phyloP scores from a whole-genome alignment of 2,888 invertebrate genomes.

The Herminia tarsipennalis region DNA sequence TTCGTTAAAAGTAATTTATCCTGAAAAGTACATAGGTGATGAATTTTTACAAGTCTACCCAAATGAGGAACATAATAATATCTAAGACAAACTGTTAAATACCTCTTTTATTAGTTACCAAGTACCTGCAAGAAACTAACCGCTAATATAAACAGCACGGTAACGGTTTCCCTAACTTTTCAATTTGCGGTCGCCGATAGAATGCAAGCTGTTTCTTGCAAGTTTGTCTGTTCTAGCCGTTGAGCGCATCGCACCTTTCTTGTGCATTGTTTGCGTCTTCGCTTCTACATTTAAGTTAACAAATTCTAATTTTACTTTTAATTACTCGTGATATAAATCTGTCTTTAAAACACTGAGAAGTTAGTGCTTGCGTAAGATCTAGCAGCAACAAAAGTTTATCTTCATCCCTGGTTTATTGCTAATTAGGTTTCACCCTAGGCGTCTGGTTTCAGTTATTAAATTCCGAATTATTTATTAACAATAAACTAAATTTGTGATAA shows the following conservation, averaged over 20 bases:
- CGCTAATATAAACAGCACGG: not conserved
- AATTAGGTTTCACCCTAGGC: too few species aligned
- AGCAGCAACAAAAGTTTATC: too few species aligned
- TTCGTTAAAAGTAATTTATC: too few species aligned
- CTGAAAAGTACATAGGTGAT: too few species aligned
- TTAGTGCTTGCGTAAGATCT: too few species aligned
- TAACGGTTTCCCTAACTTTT: constrained; percentile 5
- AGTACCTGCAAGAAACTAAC: not conserved
- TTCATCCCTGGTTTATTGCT: too few species aligned
- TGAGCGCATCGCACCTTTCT: constrained; percentile 10
- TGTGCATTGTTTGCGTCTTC: constrained; percentile 1
- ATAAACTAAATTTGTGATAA: too few species aligned
- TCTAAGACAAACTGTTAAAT: not conserved
- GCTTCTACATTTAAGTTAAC: constrained; percentile 12
- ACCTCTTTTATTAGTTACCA: not conserved
- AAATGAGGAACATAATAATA: too few species aligned
- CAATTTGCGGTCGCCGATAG: constrained; percentile 4
- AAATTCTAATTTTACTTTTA: constrained; percentile 14
- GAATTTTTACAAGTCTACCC: too few species aligned
- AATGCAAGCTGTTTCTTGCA: constrained; percentile 13
- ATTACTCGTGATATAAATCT: not conserved
- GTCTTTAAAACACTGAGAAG: too few species aligned
- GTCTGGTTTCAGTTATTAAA: too few species aligned
- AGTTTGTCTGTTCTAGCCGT: constrained; percentile 3
- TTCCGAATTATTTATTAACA: too few species aligned